Percentiles rank a stretch among this genome's conserved stretches.
Evolutionary conservation across 2,888 invertebrate species (phyloP).

Genomic region (Xestia sexstrigata): DNA sequence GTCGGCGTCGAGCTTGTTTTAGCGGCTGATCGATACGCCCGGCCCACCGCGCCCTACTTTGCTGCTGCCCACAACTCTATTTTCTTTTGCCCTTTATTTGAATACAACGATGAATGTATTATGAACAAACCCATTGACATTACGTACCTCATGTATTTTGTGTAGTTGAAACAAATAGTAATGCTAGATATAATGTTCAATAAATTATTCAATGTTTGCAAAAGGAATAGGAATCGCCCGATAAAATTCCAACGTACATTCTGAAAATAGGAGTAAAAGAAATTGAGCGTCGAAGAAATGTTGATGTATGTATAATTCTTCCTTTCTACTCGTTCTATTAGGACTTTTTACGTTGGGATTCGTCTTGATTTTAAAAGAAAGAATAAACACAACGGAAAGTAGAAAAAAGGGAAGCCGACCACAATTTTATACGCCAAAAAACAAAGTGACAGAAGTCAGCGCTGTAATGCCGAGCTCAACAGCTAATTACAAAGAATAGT

Average conservation of each 20-base stretch:
- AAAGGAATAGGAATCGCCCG: conserved; percentile 63
- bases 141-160: conserved; percentile 58
- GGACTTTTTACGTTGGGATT: conserved; percentile 37
- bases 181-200: conserved; percentile 63
- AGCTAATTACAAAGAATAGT: conserved; percentile 70
- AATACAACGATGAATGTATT: conserved; percentile 75
- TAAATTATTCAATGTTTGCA: conserved; percentile 69
- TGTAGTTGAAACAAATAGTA: conserved; percentile 64
- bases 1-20: conserved; percentile 83
- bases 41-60: conserved; percentile 86
- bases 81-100: conserved; percentile 80
- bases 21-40: conserved; percentile 87
- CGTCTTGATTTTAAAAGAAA: conserved; percentile 46
- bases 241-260: conserved; percentile 67
- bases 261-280: conserved; percentile 65
- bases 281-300: conserved; percentile 65
- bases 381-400: conserved; percentile 39
- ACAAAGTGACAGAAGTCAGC: conserved; percentile 66
- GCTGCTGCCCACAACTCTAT: conserved; percentile 81
- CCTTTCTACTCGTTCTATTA: conserved; percentile 44
- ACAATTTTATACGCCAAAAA: conserved; percentile 56
- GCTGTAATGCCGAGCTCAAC: conserved; percentile 64
- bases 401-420: conserved; percentile 50
- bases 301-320: conserved; percentile 62
- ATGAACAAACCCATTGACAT: conserved; percentile 61